These are phyloP conservation scores for Smithornis capensis DNA, from an alignment of 2,113 vertebrate genomes.

Conservation along the genomic window DNA sequence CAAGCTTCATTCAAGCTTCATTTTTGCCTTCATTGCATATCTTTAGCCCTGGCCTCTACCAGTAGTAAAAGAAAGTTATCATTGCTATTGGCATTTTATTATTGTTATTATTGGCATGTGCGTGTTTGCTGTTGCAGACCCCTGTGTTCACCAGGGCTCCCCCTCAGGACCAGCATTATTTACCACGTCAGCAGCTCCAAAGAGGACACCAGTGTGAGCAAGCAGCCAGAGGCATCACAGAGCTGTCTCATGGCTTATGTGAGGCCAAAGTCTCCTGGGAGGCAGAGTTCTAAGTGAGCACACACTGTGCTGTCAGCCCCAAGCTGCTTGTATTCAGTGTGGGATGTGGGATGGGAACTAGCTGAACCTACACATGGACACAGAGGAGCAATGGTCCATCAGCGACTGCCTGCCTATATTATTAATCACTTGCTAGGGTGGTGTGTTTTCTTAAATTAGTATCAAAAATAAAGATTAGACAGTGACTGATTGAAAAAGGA, in stretches of 20 bases:
- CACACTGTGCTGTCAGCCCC: not conserved
- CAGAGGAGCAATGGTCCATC: not conserved
- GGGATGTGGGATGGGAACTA: not conserved
- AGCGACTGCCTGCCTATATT: not conserved
- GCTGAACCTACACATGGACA: not conserved
- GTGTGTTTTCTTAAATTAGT: not conserved
- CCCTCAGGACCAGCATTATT: not conserved
- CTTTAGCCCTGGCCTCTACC: not conserved
- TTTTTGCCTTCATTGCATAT: not conserved
- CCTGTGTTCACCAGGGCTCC: not conserved
- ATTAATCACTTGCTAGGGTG: not conserved
- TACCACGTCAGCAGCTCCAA: not conserved
- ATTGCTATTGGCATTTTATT: no score
- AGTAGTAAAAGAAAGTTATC: not conserved
- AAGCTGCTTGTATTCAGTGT: not conserved
- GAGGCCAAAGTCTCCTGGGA: not conserved
- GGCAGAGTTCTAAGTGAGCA: not conserved
- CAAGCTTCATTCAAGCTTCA: not conserved
- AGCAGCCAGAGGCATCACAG: not conserved
- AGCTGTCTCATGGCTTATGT: accelerated
- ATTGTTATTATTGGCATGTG: not conserved
- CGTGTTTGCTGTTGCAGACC: not conserved
- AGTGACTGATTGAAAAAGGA: constrained; percentile 16
- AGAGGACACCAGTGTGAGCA: accelerated
- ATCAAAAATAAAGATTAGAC: not conserved